These are phyloP conservation scores for Plotosus lineatus DNA, from an alignment of 2,113 vertebrate species.

Conservation along the genomic window DNA sequence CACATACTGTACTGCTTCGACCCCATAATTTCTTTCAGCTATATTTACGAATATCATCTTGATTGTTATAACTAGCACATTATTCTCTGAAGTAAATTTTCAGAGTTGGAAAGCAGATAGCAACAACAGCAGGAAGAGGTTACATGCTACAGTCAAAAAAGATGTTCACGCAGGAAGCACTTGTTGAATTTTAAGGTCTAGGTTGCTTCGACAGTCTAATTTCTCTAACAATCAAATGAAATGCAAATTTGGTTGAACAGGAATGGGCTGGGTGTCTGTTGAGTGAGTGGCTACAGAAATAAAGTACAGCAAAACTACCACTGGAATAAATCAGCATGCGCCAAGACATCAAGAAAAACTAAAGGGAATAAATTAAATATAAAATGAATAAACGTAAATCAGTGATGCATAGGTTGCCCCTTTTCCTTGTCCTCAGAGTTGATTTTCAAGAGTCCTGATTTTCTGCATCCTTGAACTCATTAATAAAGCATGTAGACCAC, in stretches of 20 bases:
- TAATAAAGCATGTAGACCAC: background rate
- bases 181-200: background rate
- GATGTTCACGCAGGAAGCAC: background rate
- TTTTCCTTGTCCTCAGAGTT: background rate
- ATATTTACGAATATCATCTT: background rate
- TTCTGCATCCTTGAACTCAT: background rate
- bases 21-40: background rate
- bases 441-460: background rate
- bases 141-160: background rate
- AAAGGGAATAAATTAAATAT: conserved; percentile 10
- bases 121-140: background rate
- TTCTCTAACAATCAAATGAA: conserved; percentile 4
- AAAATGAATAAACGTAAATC: conserved; percentile 6
- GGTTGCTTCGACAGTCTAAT: background rate
- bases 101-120: background rate
- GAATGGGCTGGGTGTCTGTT: background rate
- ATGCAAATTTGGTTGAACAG: background rate
- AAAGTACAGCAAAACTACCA: background rate
- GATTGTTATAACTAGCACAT: background rate
- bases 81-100: background rate
- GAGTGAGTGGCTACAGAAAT: background rate
- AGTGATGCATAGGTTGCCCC: background rate
- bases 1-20: background rate
- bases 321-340: conserved; percentile 7
- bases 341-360: conserved; percentile 44